A percentile compares a stretch with the other conserved stretches of the same genome.
Conservation (phyloP, 2,113 vertebrate species). For the Tichodroma muraria region DNA sequence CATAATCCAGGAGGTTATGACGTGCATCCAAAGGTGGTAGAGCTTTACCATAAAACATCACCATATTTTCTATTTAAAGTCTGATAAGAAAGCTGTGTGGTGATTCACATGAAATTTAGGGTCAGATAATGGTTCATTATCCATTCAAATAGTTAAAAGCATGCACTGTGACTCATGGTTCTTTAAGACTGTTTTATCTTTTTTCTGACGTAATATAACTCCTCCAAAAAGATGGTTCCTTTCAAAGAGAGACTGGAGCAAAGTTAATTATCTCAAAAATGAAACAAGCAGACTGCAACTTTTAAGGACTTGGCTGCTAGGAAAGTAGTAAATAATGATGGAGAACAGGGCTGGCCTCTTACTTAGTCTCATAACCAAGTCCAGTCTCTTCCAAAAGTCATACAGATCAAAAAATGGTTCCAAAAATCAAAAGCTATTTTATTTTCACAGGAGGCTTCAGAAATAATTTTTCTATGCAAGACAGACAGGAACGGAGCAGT, state of each 20-base stretch:
- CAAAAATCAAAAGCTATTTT: neutral
- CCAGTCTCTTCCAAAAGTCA: neutral
- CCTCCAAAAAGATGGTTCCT: neutral
- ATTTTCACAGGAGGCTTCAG: neutral
- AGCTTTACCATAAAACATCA: neutral
- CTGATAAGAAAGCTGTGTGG: neutral
- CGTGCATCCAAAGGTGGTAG: neutral
- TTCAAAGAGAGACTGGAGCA: neutral
- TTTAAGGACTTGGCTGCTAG: neutral
- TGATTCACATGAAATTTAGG: neutral
- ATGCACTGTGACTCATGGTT: neutral
- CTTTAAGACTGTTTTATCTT: neutral
- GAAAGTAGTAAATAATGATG: neutral
- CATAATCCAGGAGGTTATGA: accelerated
- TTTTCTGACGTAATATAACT: neutral
- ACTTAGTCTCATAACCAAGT: neutral
- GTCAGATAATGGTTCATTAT: neutral
- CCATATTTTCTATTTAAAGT: neutral
- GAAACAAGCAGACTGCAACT: neutral
- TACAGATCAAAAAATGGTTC: neutral
- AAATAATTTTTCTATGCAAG: neutral
- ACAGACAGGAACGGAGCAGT: neutral
- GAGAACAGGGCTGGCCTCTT: neutral
- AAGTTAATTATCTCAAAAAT: neutral
- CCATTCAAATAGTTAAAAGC: neutral